Evolutionary conservation across 2,888 invertebrate genomes (phyloP).

Genomic region (Plebejus argus): DNA sequence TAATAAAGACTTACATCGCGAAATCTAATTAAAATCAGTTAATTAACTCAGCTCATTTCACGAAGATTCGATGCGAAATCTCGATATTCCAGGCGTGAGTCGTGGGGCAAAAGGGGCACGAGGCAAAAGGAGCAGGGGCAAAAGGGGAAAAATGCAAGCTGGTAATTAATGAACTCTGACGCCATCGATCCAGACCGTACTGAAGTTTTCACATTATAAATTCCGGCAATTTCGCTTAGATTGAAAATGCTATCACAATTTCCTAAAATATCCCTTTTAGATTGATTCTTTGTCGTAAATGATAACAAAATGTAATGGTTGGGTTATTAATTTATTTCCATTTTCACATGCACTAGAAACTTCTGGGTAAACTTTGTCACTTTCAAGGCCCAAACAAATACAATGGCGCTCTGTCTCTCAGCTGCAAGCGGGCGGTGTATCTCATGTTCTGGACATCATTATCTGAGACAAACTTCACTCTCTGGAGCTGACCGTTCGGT

Average conservation of each 20-base stretch:
- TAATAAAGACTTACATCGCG: background rate
- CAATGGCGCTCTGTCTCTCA: slow-evolving; percentile 66
- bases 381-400: slow-evolving; percentile 57
- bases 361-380: background rate
- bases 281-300: background rate
- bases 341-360: background rate
- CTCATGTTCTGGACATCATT: slow-evolving; percentile 80
- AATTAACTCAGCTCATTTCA: background rate
- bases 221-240: background rate
- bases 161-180: slow-evolving; percentile 17
- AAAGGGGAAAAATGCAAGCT: background rate
- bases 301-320: background rate
- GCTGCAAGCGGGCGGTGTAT: slow-evolving; percentile 80
- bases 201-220: background rate
- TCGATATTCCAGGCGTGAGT: background rate
- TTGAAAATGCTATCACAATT: slow-evolving; percentile 3
- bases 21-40: background rate
- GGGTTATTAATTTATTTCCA: background rate
- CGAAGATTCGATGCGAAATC: background rate
- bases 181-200: background rate
- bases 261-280: slow-evolving; percentile 5
- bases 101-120: background rate
- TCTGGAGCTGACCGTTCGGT: slow-evolving; percentile 83
- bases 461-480: slow-evolving; percentile 79
- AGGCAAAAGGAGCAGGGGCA: background rate